These are phyloP conservation scores for Terrapene triunguis DNA, from an alignment of 2,113 vertebrate genomes.

Conservation along the genomic window DNA sequence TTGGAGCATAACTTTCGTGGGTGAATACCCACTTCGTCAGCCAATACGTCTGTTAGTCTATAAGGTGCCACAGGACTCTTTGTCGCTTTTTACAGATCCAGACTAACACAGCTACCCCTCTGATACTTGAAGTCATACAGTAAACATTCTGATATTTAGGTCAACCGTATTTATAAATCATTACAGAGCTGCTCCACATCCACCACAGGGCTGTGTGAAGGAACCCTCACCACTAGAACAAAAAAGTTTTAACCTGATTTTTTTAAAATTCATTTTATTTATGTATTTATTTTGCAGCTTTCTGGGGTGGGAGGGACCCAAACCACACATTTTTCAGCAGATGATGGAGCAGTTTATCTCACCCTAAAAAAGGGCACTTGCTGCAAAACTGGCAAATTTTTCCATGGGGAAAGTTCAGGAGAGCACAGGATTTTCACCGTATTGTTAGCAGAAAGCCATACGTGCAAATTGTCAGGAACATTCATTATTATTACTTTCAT, in stretches of 20 bases:
- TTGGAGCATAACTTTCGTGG: too few relatives aligned
- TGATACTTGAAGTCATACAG: neutral
- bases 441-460: neutral
- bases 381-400: neutral
- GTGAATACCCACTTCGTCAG: too few relatives aligned
- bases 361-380: neutral
- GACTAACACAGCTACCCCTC: too few relatives aligned
- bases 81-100: too few relatives aligned
- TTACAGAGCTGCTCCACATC: neutral
- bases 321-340: neutral
- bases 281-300: neutral
- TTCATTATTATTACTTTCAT: neutral
- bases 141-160: conserved; percentile 16
- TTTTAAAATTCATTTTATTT: neutral
- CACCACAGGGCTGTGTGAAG: neutral
- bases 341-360: neutral
- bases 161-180: neutral
- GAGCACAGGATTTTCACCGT: neutral
- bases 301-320: neutral
- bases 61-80: too few relatives aligned
- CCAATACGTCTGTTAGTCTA: too few relatives aligned
- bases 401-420: neutral
- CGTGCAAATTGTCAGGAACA: neutral
- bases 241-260: neutral
- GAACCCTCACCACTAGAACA: neutral